phyloP scores from a whole-genome alignment of 1,140 invertebrate species.

The Drosophila paulistorum region DNA sequence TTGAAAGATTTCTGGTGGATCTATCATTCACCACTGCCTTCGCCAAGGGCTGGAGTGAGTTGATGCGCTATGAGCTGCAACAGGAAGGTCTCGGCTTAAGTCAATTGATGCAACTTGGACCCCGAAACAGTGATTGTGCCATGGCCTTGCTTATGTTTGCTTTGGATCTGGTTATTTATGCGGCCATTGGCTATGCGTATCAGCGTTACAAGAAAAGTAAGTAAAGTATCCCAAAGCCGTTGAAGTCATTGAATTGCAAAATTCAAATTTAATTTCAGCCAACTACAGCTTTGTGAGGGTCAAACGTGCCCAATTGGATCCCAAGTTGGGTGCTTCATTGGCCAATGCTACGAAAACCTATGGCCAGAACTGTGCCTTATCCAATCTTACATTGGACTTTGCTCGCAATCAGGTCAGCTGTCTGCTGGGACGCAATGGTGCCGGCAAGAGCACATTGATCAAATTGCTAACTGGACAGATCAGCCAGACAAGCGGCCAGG shows the following conservation, averaged over 20 bases:
- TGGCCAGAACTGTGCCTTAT: conserved; percentile 85
- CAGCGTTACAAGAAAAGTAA: conserved; percentile 65
- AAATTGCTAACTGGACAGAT: conserved; percentile 88
- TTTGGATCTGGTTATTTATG: conserved; percentile 83
- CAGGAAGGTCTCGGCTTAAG: conserved; percentile 82
- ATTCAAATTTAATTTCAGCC: conserved; percentile 28
- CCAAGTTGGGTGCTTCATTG: conserved; percentile 84
- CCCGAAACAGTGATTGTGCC: conserved; percentile 66
- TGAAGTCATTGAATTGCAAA: not conserved
- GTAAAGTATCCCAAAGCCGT: conserved; percentile 21
- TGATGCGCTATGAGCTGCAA: conserved; percentile 86
- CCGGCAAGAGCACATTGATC: conserved; percentile 92
- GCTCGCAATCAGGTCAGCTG: conserved; percentile 87
- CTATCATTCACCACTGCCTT: conserved; percentile 85
- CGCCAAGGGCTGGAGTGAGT: conserved; percentile 86
- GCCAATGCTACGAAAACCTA: conserved; percentile 84
- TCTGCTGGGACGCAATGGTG: conserved; percentile 93
- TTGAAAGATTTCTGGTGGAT: conserved; percentile 84
- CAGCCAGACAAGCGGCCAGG: conserved; percentile 85
- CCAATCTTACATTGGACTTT: conserved; percentile 86
- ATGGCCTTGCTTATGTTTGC: conserved; percentile 83
- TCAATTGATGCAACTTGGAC: conserved; percentile 78
- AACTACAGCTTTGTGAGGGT: conserved; percentile 74
- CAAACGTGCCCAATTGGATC: conserved; percentile 63
- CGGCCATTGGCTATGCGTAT: conserved; percentile 83